Conservation (phyloP, 1,140 invertebrate genomes). For the Nasonia longicornis region DNA sequence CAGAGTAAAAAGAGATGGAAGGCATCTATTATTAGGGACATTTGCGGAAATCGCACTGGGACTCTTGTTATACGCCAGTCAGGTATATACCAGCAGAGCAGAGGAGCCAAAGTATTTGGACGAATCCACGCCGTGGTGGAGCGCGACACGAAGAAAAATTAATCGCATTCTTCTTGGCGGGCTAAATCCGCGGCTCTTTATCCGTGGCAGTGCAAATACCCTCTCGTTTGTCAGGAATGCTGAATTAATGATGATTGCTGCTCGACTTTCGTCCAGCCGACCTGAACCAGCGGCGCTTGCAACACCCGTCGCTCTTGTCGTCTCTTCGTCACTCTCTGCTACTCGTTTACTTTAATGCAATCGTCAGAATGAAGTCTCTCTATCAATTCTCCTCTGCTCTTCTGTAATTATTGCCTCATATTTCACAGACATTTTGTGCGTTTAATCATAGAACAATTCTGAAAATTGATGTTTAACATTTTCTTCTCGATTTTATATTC, state of each 20-base stretch:
- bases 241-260: constrained; percentile 67
- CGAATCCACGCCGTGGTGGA: constrained; percentile 55
- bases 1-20: constrained; percentile 14
- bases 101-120: constrained; percentile 37
- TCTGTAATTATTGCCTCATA: not conserved
- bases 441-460: too few relatives aligned
- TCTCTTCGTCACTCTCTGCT: constrained; percentile 38
- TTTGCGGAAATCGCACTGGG: constrained; percentile 36
- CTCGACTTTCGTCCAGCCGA: constrained; percentile 33
- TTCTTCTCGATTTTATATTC: too few relatives aligned
- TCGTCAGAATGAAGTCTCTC: constrained; percentile 49
- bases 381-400: not conserved
- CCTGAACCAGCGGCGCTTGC: not conserved
- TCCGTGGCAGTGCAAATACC: constrained; percentile 61
- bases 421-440: not conserved
- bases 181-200: constrained; percentile 63
- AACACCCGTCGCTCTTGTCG: not conserved
- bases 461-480: too few relatives aligned
- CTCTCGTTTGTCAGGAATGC: constrained; percentile 64
- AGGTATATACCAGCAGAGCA: constrained; percentile 30
- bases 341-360: constrained; percentile 63
- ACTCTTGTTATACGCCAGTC: constrained; percentile 10
- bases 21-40: constrained; percentile 36
- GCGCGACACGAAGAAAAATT: constrained; percentile 61
- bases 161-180: constrained; percentile 61